These are phyloP conservation scores for Meandrusa payeni DNA, from an alignment of 2,888 invertebrate genomes.

Conservation along the genomic window DNA sequence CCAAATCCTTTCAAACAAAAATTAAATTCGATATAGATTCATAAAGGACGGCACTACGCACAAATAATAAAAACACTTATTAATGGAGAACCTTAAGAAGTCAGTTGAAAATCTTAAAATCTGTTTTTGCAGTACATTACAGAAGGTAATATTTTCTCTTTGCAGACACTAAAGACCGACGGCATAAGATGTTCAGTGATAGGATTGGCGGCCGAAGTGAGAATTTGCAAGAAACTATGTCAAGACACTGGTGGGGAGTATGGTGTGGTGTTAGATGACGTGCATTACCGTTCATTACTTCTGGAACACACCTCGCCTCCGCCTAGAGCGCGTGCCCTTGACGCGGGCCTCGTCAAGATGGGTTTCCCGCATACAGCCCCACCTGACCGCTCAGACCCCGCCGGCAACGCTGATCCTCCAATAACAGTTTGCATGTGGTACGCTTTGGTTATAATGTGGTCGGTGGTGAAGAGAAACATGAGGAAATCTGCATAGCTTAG, in stretches of 20 bases:
- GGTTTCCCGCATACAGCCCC: slow-evolving; percentile 93
- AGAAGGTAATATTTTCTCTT: slow-evolving; percentile 30
- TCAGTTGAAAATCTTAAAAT: too few species aligned
- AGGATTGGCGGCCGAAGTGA: slow-evolving; percentile 96
- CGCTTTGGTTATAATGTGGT: too few species aligned
- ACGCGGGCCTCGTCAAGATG: slow-evolving; percentile 94
- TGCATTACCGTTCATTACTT: slow-evolving; percentile 83
- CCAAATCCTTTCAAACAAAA: not conserved
- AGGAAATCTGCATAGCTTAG: too few species aligned
- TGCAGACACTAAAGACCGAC: slow-evolving; percentile 85
- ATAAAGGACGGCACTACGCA: too few species aligned
- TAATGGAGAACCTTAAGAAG: too few species aligned
- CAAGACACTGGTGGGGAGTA: slow-evolving; percentile 93
- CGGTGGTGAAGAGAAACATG: too few species aligned
- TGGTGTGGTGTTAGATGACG: slow-evolving; percentile 89
- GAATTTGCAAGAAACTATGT: slow-evolving; percentile 92
- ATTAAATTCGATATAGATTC: too few species aligned
- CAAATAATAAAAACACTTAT: too few species aligned
- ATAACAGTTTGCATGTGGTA: slow-evolving; percentile 97
- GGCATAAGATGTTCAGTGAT: slow-evolving; percentile 97
- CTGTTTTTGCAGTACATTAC: too few species aligned
- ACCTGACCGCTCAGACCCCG: slow-evolving; percentile 65
- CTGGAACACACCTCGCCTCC: slow-evolving; percentile 81
- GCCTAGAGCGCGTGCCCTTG: slow-evolving; percentile 81
- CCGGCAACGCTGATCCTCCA: slow-evolving; percentile 79